A percentile compares a stretch with the other conserved stretches of the same genome.
Evolutionary conservation across 1,140 invertebrate species (phyloP).

Genomic region (Pseudomyrmex dendroicus): DNA sequence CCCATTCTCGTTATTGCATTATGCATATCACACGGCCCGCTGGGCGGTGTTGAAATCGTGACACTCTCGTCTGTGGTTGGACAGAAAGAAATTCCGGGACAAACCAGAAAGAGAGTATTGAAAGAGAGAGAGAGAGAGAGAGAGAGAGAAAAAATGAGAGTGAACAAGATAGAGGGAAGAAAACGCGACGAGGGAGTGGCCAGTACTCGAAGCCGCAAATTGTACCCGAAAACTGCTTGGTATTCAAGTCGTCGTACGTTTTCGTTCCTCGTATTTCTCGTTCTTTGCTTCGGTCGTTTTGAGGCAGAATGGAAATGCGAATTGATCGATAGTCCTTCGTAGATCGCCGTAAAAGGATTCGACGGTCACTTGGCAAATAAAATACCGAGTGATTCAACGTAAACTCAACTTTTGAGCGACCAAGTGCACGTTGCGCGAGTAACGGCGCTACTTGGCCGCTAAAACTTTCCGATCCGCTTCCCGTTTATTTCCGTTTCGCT

Average conservation of each 20-base stretch:
- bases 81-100: neutral
- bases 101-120: neutral
- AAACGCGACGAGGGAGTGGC: neutral
- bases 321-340: conserved; percentile 61
- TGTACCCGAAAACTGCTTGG: conserved; percentile 66
- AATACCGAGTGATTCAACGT: conserved; percentile 51
- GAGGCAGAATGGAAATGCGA: conserved; percentile 62
- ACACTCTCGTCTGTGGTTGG: neutral
- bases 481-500: neutral
- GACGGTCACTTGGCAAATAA: conserved; percentile 61
- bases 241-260: conserved; percentile 68
- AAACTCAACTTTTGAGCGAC: conserved; percentile 49
- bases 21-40: conserved; percentile 41
- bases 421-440: conserved; percentile 30
- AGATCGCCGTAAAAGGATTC: conserved; percentile 56
- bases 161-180: neutral
- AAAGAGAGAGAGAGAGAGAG: neutral
- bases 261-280: conserved; percentile 45
- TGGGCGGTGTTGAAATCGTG: conserved; percentile 18
- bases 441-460: conserved; percentile 24
- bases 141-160: neutral
- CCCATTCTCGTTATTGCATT: conserved; percentile 44
- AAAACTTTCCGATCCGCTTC: conserved; percentile 9
- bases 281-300: conserved; percentile 55
- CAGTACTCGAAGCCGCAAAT: conserved; percentile 49